Evolutionary conservation across 2,888 invertebrate species (phyloP).

Genomic region (Lacanobia oleracea): DNA sequence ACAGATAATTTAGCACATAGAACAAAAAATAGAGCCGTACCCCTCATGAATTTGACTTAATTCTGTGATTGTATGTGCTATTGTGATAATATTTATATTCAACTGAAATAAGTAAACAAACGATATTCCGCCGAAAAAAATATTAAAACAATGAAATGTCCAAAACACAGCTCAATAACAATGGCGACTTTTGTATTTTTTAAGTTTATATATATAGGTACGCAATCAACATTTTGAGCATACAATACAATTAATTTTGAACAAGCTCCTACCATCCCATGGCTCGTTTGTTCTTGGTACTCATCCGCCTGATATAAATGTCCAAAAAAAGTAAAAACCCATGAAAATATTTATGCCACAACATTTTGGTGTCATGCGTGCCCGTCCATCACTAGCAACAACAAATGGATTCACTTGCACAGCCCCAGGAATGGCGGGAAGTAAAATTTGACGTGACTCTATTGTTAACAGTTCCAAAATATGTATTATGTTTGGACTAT

Average conservation of each 20-base stretch:
- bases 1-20: background rate
- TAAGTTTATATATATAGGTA: slow-evolving; percentile 2
- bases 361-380: slow-evolving; percentile 60
- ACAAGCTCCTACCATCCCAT: slow-evolving; percentile 1
- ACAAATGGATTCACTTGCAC: slow-evolving; percentile 72
- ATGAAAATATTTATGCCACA: slow-evolving; percentile 63
- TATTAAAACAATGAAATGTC: background rate
- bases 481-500: background rate
- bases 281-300: slow-evolving; percentile 32
- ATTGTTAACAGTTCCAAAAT: slow-evolving; percentile 39
- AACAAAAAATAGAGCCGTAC: background rate
- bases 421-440: slow-evolving; percentile 65
- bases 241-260: slow-evolving; percentile 37
- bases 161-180: background rate
- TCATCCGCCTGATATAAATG: slow-evolving; percentile 36
- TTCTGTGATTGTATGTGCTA: too few species aligned
- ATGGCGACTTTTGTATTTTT: slow-evolving; percentile 9
- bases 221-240: slow-evolving; percentile 20
- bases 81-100: background rate
- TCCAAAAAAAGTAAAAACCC: slow-evolving; percentile 49
- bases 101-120: slow-evolving; percentile 2
- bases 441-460: slow-evolving; percentile 69
- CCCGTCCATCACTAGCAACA: slow-evolving; percentile 66
- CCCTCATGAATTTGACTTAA: too few species aligned
- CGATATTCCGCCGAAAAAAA: background rate